Conservation (phyloP, 2,113 vertebrate species). For the Apteryx mantelli region DNA sequence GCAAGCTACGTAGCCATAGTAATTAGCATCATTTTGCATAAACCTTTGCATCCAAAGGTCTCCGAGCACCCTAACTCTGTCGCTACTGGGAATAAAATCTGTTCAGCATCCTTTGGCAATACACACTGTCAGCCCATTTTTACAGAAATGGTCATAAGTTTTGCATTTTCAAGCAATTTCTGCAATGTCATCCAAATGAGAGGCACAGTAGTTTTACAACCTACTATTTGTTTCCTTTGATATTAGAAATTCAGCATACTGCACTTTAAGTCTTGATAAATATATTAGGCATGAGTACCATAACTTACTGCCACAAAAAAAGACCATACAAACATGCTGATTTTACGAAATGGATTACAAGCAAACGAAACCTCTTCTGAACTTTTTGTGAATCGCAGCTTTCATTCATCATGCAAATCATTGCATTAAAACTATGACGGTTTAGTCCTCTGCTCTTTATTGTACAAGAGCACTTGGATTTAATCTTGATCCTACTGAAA, state of each 20-base stretch:
- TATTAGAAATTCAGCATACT: not conserved
- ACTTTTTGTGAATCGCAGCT: not conserved
- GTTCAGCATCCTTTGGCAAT: not conserved
- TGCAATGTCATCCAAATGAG: not conserved
- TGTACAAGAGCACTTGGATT: not conserved
- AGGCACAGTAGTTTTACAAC: not conserved
- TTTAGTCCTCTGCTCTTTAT: not conserved
- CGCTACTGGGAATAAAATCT: not conserved
- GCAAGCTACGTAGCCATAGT: not conserved
- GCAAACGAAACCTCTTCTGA: not conserved
- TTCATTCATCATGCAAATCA: not conserved
- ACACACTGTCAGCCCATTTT: too few species aligned
- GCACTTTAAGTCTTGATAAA: not conserved
- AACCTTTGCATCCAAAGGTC: not conserved
- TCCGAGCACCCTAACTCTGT: not conserved
- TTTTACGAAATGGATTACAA: not conserved
- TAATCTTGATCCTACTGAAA: not conserved
- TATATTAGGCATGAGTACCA: not conserved
- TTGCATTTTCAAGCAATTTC: not conserved
- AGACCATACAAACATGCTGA: fast-evolving
- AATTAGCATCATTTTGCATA: not conserved
- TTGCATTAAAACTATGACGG: not conserved
- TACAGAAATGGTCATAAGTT: not conserved
- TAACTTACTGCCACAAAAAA: not conserved
- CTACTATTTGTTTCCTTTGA: not conserved